These are phyloP conservation scores for Orthosia gracilis DNA, from an alignment of 2,888 invertebrate species.

Conservation along the genomic window DNA sequence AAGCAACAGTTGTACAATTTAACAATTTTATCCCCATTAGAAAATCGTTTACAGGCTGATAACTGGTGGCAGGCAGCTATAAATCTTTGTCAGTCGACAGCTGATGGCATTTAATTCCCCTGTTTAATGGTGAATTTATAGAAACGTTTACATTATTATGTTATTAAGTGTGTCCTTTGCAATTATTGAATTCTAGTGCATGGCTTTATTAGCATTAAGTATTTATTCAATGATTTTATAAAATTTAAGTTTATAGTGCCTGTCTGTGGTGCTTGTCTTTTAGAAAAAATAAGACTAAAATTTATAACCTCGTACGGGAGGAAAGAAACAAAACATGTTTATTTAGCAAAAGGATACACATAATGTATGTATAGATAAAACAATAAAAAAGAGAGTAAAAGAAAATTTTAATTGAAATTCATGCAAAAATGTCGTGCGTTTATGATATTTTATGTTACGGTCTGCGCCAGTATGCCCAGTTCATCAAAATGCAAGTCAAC, in stretches of 20 bases:
- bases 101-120: constrained; percentile 66
- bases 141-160: constrained; percentile 59
- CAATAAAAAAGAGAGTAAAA: too few species aligned
- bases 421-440: too few species aligned
- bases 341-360: too few species aligned
- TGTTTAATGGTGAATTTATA: constrained; percentile 61
- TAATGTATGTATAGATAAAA: too few species aligned
- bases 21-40: constrained; percentile 69
- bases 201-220: constrained; percentile 43
- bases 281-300: neutral
- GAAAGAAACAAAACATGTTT: too few species aligned
- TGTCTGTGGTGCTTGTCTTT: neutral
- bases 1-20: constrained; percentile 36
- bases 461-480: too few species aligned
- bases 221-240: constrained; percentile 6
- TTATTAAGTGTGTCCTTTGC: constrained; percentile 65
- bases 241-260: neutral
- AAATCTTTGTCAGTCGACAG: constrained; percentile 67
- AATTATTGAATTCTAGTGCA: constrained; percentile 63
- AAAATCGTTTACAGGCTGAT: constrained; percentile 68
- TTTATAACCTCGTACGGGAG: neutral
- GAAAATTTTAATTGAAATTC: too few species aligned
- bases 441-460: too few species aligned
- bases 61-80: constrained; percentile 50
- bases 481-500: too few species aligned